These are phyloP conservation scores for Hydropotes inermis DNA, from an alignment of 2,113 vertebrate genomes.

Conservation along the genomic window DNA sequence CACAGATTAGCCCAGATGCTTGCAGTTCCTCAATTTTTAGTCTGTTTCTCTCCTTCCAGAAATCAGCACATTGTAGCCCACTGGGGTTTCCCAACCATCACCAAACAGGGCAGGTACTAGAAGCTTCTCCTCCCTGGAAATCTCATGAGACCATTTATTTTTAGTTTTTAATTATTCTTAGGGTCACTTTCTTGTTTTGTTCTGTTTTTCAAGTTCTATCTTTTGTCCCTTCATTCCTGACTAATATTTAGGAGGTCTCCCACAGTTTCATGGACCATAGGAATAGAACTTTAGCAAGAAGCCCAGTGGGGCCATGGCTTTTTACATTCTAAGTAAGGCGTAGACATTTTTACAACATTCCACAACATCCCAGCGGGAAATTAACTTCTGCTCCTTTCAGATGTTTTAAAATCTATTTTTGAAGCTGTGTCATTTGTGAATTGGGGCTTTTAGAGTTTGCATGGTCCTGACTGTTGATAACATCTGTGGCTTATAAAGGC, in stretches of 20 bases:
- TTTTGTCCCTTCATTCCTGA: neutral
- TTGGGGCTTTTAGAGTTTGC: neutral
- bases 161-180: neutral
- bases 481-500: constrained; percentile 44
- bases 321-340: neutral
- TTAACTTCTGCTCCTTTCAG: neutral
- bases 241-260: neutral
- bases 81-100: neutral
- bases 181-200: neutral
- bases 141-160: neutral
- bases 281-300: neutral
- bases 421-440: neutral
- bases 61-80: neutral
- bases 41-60: neutral
- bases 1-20: neutral
- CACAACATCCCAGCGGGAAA: neutral
- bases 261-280: neutral
- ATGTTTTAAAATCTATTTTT: neutral
- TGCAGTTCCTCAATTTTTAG: neutral
- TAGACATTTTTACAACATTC: neutral
- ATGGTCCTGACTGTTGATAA: constrained; percentile 21
- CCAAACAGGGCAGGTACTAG: neutral
- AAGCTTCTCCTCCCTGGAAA: neutral
- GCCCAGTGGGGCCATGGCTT: neutral
- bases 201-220: neutral